A percentile compares a stretch with the other conserved stretches of the same genome.
Evolutionary conservation across 2,797 vertebrate genomes (phyloP).

Genomic region (Cynodonichthys magdalenae): DNA sequence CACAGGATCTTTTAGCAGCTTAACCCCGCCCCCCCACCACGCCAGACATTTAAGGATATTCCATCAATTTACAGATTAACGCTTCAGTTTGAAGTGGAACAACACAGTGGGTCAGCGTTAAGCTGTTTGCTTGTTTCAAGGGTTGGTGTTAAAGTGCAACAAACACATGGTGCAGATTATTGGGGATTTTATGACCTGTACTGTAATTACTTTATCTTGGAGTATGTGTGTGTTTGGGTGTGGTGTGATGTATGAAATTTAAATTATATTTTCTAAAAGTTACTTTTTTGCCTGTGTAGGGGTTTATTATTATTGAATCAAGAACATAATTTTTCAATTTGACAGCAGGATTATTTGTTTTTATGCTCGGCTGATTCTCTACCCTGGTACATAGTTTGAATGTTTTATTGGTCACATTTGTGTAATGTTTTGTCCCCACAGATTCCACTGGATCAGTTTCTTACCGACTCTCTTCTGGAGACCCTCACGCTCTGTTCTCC

Average conservation of each 20-base stretch:
- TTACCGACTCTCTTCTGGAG: constrained; percentile 89
- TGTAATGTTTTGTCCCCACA: constrained; percentile 44
- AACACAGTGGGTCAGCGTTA: constrained; percentile 26
- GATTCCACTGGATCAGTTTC: constrained; percentile 82
- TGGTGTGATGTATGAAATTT: not conserved
- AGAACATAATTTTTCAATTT: too few species aligned
- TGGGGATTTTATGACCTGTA: constrained; percentile 29
- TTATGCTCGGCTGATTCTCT: too few species aligned
- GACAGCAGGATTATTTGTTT: too few species aligned
- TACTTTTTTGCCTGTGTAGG: too few species aligned
- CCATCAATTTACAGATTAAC: constrained; percentile 73
- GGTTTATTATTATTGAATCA: too few species aligned
- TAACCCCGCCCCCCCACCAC: constrained; percentile 15
- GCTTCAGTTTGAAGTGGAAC: constrained; percentile 37
- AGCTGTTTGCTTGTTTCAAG: constrained; percentile 44
- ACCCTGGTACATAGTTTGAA: too few species aligned
- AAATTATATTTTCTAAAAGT: not conserved
- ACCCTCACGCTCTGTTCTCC: constrained; percentile 83
- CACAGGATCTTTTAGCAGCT: constrained; percentile 14
- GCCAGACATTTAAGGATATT: constrained; percentile 70
- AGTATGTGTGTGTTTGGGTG: constrained; percentile 2
- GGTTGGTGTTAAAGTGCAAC: constrained; percentile 22
- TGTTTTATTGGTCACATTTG: not conserved
- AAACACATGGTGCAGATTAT: constrained; percentile 57
- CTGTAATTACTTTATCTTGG: constrained; percentile 51